Percentiles rank a stretch among this genome's conserved stretches.
phyloP scores from a whole-genome alignment of 2,888 invertebrate species.

The Saturnia japonica region DNA sequence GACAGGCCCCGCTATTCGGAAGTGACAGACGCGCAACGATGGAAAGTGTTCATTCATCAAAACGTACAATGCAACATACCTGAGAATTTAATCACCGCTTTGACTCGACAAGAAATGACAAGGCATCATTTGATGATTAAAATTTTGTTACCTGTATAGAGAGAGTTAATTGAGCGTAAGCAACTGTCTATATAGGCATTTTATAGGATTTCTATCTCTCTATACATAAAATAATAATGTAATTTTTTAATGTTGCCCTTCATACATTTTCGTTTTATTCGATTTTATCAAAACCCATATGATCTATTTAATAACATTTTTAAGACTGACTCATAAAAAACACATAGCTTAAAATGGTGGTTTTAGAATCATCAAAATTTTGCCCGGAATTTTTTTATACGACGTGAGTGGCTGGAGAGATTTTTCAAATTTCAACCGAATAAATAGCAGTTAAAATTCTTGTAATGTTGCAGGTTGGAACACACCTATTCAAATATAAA shows the following conservation, averaged over 20 bases:
- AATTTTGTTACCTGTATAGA: neutral
- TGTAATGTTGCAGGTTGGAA: neutral
- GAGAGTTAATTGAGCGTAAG: constrained; percentile 3
- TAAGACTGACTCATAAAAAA: no score
- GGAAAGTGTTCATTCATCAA: constrained; percentile 20
- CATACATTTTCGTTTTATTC: neutral
- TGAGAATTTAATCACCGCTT: constrained; percentile 3
- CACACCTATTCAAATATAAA: neutral
- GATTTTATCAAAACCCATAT: neutral
- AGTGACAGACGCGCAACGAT: neutral
- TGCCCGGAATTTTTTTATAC: no score
- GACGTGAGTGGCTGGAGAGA: no score
- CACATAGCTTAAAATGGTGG: no score
- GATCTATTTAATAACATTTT: no score
- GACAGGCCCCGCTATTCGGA: constrained; percentile 19
- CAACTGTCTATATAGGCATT: neutral
- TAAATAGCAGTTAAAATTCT: no score
- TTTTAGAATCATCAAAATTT: no score
- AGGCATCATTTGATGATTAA: neutral
- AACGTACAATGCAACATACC: constrained; percentile 8
- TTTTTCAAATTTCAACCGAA: no score
- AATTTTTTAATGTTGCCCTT: neutral
- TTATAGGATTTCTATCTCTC: neutral
- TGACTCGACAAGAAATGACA: constrained; percentile 1
- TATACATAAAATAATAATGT: neutral